These are phyloP conservation scores for Pseudorasbora parva DNA, from an alignment of 2,113 vertebrate genomes.

Conservation along the genomic window DNA sequence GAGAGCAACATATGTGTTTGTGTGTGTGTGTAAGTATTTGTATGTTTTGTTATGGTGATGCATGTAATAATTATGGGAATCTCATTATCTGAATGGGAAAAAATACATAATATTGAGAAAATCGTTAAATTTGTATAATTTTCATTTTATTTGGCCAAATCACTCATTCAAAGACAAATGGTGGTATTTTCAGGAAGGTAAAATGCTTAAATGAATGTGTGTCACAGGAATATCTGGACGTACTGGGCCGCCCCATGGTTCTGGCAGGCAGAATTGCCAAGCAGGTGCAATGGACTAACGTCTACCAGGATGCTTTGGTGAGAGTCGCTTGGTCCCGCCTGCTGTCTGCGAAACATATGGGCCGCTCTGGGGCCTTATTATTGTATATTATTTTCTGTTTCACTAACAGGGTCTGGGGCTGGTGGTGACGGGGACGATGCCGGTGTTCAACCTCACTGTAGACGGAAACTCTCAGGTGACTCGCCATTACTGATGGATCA, in stretches of 20 bases:
- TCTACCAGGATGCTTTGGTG: conserved; percentile 97
- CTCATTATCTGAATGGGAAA: background rate
- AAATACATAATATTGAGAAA: background rate
- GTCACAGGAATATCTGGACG: conserved; percentile 93
- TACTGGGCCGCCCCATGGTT: conserved; percentile 97
- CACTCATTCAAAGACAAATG: background rate
- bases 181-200: background rate
- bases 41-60: too few species aligned
- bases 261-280: conserved; percentile 94
- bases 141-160: too few species aligned
- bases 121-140: too few species aligned
- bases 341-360: conserved; percentile 14
- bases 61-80: too few species aligned
- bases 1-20: too few species aligned
- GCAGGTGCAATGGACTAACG: conserved; percentile 99
- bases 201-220: conserved; percentile 43
- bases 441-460: conserved; percentile 96
- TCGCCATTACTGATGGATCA: conserved; percentile 51
- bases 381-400: background rate
- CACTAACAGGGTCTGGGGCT: conserved; percentile 89
- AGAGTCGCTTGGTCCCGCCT: conserved; percentile 48
- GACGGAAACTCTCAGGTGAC: conserved; percentile 88
- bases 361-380: background rate
- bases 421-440: conserved; percentile 95
- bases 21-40: too few species aligned